These are phyloP conservation scores for Netelia fuscicornis DNA, from an alignment of 2,888 invertebrate species.

Conservation along the genomic window DNA sequence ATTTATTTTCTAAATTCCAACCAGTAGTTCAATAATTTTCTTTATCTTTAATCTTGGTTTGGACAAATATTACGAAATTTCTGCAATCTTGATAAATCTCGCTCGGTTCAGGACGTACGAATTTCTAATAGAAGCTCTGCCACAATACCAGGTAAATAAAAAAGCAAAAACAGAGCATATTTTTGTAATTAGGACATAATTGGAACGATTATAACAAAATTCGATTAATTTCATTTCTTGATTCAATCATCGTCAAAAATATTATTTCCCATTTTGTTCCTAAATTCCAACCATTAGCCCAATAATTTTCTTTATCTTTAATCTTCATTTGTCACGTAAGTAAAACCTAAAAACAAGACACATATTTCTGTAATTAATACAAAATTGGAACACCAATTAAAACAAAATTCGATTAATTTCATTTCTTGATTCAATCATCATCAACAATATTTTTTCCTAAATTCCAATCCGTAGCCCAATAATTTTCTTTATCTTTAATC, in stretches of 20 bases:
- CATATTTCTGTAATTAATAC: constrained; percentile 12
- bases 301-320: no score
- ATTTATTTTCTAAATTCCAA: no score
- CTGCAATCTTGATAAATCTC: constrained; percentile 63
- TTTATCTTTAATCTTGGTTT: no score
- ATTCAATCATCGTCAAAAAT: no score
- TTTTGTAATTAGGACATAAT: no score
- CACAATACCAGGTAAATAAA: not conserved
- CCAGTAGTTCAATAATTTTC: no score
- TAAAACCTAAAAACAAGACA: no score
- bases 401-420: not conserved
- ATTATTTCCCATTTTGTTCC: no score
- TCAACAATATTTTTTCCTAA: not conserved
- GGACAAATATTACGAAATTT: constrained; percentile 55
- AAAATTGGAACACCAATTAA: not conserved
- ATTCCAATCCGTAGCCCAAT: not conserved
- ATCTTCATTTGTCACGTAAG: no score
- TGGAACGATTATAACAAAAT: no score
- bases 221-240: no score
- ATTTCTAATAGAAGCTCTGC: constrained; percentile 42
- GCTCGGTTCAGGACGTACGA: constrained; percentile 47
- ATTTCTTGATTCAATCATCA: not conserved
- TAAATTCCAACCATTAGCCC: no score
- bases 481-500: constrained; percentile 42
- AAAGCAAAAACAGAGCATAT: not conserved